Base-by-base conservation (phyloP, 2,113 vertebrate species). In the Dinomys branickii region DNA sequence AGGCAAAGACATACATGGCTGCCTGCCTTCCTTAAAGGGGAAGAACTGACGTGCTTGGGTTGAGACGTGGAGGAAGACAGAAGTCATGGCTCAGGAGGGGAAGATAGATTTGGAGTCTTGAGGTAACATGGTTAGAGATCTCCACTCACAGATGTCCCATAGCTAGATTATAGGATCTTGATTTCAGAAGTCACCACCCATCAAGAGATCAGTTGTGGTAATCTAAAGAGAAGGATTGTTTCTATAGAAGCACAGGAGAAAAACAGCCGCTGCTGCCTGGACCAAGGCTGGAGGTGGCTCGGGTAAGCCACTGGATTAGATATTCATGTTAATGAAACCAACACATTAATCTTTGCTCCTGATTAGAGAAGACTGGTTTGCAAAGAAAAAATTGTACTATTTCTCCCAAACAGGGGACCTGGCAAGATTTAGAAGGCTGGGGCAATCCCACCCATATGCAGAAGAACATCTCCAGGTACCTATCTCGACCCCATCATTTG, bases 21-120 rank as follows among this genome's bases (percentile, higher is more conserved):
- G 58, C 50, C 61, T 63, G 44, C 63, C 50, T 90, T 50, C 69
- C 86, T 95, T 96, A 95, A 97, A 94, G 94, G 84, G 35, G 59
- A 73, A 94, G 96, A 65, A n/a, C 24, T 0, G 0, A 44, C 7
- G 14, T 24, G n/a, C 54, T n/a, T 28, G 77, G 11, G 28, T 17
- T 7, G 67, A n/a, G 10, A 0, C 0, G 30, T 1, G 2, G 75
- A 75, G 12, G 83, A 24, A 67, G 20, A 24, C 0, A 4, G 65
- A n/a, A 2, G 6, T 33, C 59, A 6, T 5, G 13, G 26, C 41
- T 69, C 1, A 63, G 35, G 58, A 24, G 33, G 17, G 26, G 58
- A 26, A 80, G 38, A 1, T 8, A 20, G 35, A 59, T 2, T 19
- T 0, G 1, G 59, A 52, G 30, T 54, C 4, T 47, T 1, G 2